These are phyloP conservation scores for Leucoraja erinaceus DNA, from an alignment of 2,113 vertebrate species.

Conservation along the genomic window DNA sequence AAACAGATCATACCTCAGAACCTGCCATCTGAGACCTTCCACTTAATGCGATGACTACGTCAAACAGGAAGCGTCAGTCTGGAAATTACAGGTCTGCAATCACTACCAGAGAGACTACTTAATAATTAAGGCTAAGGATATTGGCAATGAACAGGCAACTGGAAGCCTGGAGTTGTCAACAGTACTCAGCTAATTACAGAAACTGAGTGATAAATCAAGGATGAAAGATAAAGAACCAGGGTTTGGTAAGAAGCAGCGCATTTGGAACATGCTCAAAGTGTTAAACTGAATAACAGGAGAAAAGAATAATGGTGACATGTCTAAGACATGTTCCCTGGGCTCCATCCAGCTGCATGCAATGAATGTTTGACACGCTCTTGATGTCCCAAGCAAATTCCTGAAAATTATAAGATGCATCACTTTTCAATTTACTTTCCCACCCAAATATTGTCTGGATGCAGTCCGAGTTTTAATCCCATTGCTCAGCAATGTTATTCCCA, in stretches of 20 bases:
- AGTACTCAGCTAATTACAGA: slow-evolving; percentile 33
- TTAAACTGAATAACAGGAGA: not conserved
- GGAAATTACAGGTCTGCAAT: slow-evolving; percentile 4
- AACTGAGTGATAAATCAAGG: slow-evolving; percentile 38
- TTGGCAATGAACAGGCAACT: slow-evolving; percentile 40
- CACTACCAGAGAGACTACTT: slow-evolving; percentile 37
- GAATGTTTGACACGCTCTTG: not conserved
- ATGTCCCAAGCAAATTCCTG: not conserved
- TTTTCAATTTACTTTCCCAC: not conserved
- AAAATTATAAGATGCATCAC: not conserved
- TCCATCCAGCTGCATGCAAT: not conserved
- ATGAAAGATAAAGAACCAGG: slow-evolving; percentile 36
- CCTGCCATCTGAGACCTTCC: not conserved
- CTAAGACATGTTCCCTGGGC: not conserved
- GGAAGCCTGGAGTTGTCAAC: slow-evolving; percentile 21
- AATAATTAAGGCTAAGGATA: slow-evolving; percentile 39
- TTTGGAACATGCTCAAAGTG: slow-evolving; percentile 6
- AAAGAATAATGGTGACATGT: not conserved
- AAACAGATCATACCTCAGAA: not conserved
- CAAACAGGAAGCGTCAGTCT: slow-evolving; percentile 22
- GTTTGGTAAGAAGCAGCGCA: slow-evolving; percentile 7
- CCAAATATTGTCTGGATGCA: not conserved
- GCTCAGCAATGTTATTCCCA: not conserved
- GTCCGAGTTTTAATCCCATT: not conserved
- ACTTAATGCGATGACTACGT: not conserved